These are phyloP conservation scores for Rhinatrema bivittatum DNA, from an alignment of 2,797 vertebrate genomes.

Conservation along the genomic window DNA sequence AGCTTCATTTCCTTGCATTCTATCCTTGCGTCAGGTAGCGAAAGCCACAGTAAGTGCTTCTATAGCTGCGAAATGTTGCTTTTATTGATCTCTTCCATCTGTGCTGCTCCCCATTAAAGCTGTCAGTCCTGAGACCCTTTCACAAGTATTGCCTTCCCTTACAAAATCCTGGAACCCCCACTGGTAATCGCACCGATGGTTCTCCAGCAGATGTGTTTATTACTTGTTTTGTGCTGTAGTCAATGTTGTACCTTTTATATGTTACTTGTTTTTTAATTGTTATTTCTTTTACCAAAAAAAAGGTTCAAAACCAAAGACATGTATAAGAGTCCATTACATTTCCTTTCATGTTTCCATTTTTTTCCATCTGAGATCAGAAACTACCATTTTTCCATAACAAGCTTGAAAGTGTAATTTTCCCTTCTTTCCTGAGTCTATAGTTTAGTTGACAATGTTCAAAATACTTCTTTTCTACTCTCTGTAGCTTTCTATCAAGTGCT, in stretches of 20 bases:
- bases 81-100: conserved; percentile 17
- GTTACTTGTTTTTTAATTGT: conserved; percentile 35
- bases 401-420: conserved; percentile 39
- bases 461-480: background rate
- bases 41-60: conserved; percentile 6
- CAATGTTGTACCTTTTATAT: conserved; percentile 40
- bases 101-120: conserved; percentile 13
- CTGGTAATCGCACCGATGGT: conserved; percentile 37
- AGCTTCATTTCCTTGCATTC: conserved; percentile 1
- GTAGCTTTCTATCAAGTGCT: background rate
- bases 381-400: conserved; percentile 11
- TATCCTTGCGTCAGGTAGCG: conserved; percentile 6
- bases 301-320: conserved; percentile 21
- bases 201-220: conserved; percentile 45
- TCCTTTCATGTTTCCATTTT: conserved; percentile 10
- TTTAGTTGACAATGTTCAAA: background rate
- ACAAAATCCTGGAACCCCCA: conserved; percentile 32
- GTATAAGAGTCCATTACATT: conserved; percentile 10
- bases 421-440: background rate
- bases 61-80: conserved; percentile 15
- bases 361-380: conserved; percentile 15
- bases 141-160: conserved; percentile 28
- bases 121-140: conserved; percentile 22
- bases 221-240: conserved; percentile 52
- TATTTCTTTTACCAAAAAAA: conserved; percentile 16